Percentiles rank a stretch among this genome's conserved stretches.
These are phyloP conservation scores for Mythimna ferrago DNA, from an alignment of 2,888 invertebrate species.

Conservation along the genomic window DNA sequence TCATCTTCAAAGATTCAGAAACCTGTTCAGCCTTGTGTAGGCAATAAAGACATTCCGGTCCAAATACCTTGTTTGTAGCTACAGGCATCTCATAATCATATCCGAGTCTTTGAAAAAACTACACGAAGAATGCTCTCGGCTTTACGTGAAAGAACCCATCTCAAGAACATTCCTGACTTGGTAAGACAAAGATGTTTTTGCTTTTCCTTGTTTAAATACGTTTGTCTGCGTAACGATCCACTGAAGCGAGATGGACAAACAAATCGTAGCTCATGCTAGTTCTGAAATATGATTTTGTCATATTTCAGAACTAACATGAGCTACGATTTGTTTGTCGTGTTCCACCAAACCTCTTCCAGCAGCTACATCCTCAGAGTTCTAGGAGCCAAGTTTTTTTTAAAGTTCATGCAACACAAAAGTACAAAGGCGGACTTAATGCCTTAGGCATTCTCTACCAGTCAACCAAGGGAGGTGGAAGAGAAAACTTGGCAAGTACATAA, in stretches of 20 bases:
- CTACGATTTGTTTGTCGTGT: too few species aligned
- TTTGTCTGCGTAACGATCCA: background rate
- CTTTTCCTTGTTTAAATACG: background rate
- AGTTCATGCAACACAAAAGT: too few species aligned
- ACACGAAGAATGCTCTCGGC: slow-evolving; percentile 38
- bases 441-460: too few species aligned
- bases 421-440: too few species aligned
- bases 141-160: slow-evolving; percentile 13
- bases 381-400: too few species aligned
- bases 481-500: too few species aligned
- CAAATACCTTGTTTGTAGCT: slow-evolving; percentile 24
- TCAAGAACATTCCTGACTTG: slow-evolving; percentile 20
- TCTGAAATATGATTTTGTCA: background rate
- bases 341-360: background rate
- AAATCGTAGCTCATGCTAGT: background rate
- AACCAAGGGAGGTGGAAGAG: too few species aligned
- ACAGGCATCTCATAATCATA: slow-evolving; percentile 31
- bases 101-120: slow-evolving; percentile 32
- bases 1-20: background rate
- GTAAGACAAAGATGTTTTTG: background rate
- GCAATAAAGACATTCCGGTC: slow-evolving; percentile 41
- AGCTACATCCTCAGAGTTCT: too few species aligned
- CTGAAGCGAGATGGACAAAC: background rate
- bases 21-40: background rate
- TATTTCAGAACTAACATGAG: too few species aligned